These are phyloP conservation scores for Andrena flavipes DNA, from an alignment of 2,888 invertebrate species.

Conservation along the genomic window DNA sequence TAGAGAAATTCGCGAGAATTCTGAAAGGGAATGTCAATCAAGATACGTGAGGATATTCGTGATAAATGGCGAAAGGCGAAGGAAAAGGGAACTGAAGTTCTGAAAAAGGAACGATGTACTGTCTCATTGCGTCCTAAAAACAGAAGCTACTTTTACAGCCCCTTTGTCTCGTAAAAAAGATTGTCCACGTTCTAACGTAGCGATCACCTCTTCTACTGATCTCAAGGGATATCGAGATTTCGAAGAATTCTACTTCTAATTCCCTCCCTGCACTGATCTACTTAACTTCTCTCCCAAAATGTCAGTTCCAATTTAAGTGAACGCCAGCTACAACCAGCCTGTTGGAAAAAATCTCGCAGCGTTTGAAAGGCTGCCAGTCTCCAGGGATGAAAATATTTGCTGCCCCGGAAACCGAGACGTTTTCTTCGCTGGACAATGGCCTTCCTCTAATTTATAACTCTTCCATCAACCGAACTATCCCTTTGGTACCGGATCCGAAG, in stretches of 20 bases:
- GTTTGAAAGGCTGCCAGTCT: slow-evolving; percentile 13
- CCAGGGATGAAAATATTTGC: slow-evolving; percentile 59
- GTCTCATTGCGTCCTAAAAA: not conserved
- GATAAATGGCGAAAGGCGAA: not conserved
- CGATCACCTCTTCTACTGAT: not conserved
- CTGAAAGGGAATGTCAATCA: too few relatives aligned
- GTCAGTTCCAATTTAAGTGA: not conserved
- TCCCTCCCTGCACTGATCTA: not conserved
- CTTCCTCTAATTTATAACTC: slow-evolving; percentile 61
- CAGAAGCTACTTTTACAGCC: not conserved
- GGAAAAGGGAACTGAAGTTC: not conserved
- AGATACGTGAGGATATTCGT: not conserved
- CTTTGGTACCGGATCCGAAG: not conserved
- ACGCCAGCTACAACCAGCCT: too few relatives aligned
- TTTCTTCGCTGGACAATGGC: slow-evolving; percentile 38
- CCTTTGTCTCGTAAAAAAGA: not conserved
- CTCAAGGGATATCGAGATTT: not conserved
- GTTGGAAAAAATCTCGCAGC: not conserved
- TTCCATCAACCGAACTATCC: slow-evolving; percentile 49
- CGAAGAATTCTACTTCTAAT: not conserved
- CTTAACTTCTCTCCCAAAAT: not conserved
- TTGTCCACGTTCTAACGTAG: not conserved
- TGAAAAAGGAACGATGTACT: not conserved
- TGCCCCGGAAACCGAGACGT: slow-evolving; percentile 36
- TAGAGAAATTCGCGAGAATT: too few relatives aligned